Evolutionary conservation across 2,888 invertebrate genomes (phyloP), one percentile per base, ranked within the genome.

Genomic region (Standfussiana lucernea): DNA sequence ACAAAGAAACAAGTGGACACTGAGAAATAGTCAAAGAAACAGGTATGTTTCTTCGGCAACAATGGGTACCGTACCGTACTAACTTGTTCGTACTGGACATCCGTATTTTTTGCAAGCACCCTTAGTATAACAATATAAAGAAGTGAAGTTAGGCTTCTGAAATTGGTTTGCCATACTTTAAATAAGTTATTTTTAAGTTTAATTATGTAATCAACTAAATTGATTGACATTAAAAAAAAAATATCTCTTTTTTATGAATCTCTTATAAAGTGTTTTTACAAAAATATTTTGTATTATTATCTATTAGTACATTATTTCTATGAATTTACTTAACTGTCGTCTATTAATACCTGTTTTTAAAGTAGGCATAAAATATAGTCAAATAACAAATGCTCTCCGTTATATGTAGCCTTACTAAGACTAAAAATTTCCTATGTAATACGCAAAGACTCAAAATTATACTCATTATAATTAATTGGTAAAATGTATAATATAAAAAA

Each of bases 111-210:
- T 61, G 32, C 32, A 61, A 32, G 10, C 59, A 21, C 10, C 32
- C 18, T 59, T 10, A 61, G 32, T 59, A 32, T 28, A 59, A 18
- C 32, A 67, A 40, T 24, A 13, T 18, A 64, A 80, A 53, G n/a
- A 5, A 2, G 24, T 40, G 15, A 24, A 53, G 35, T 72, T 10
- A 62, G 62, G 62, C 62, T 74, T 64, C 47, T 68, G 24, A 59
- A 69, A 65, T 69, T 45, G n/a, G 50, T 66, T 66, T 74, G 75
- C 79, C 79, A 79, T 79, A 80, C 65, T 74, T 79, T 56, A 15
- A 28, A 32, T 74, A 65, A 79, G 56, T 65, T 80, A 80, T 50
- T 80, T 78, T 61, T 80, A 79, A 66, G 79, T 61, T 73, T 45
- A 28, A 59, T 35, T 80, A 42, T 50, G 59, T 79, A 32, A 65